Conservation (phyloP, 1,140 invertebrate species). For the Heliconius himera region DNA sequence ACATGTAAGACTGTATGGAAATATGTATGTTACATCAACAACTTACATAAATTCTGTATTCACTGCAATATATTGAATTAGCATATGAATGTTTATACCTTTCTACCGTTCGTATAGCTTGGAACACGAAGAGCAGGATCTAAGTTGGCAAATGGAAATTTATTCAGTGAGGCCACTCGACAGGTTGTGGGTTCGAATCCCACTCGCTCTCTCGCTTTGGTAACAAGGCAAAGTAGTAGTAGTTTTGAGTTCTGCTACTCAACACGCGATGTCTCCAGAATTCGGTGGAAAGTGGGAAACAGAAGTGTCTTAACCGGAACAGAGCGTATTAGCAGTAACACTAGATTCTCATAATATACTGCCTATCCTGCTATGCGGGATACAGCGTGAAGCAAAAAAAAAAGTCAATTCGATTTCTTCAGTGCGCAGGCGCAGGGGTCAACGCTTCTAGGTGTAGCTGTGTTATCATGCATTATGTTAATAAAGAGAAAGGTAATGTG, state of each 20-base stretch:
- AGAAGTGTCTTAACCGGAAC: too few relatives aligned
- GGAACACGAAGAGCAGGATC: conserved; percentile 2
- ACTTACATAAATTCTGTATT: background rate
- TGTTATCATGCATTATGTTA: conserved; percentile 12
- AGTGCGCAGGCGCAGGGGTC: background rate
- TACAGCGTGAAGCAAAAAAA: too few relatives aligned
- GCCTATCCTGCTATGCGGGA: too few relatives aligned
- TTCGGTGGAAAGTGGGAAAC: too few relatives aligned
- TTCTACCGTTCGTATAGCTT: background rate
- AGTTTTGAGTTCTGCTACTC: too few relatives aligned
- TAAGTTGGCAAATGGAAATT: background rate
- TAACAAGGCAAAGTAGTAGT: too few relatives aligned
- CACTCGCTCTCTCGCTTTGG: too few relatives aligned
- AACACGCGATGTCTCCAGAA: too few relatives aligned
- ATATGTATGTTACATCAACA: background rate
- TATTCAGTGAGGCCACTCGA: too few relatives aligned
- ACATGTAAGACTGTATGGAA: background rate
- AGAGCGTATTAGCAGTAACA: too few relatives aligned
- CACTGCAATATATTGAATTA: conserved; percentile 11
- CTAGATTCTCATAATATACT: too few relatives aligned
- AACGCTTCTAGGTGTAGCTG: background rate
- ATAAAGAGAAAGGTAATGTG: conserved; percentile 15
- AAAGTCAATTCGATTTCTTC: background rate
- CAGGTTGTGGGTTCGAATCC: too few relatives aligned
- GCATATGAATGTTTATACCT: background rate